Conservation (phyloP, 1,140 invertebrate genomes). For the Stratiolaelaps scimitus region DNA sequence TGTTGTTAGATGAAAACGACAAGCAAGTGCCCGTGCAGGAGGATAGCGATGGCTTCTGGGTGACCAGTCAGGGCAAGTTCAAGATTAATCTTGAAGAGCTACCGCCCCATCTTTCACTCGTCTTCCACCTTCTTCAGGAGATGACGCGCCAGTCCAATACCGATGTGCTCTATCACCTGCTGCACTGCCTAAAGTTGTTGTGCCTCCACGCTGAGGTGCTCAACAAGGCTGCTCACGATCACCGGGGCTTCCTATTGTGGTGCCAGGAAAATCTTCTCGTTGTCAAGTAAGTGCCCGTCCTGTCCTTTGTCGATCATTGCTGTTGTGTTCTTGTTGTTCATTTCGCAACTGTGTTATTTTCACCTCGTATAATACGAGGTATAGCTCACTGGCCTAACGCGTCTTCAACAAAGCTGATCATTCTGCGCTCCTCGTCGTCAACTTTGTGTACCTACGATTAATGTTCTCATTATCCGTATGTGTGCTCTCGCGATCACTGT, state of each 20-base stretch:
- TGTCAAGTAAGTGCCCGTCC: conserved; percentile 52
- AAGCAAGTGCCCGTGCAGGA: conserved; percentile 37
- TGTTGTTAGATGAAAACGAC: conserved; percentile 51
- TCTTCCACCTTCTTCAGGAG: conserved; percentile 73
- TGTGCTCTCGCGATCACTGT: too few relatives aligned
- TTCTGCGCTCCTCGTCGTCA: too few relatives aligned
- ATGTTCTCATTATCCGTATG: too few relatives aligned
- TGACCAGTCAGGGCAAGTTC: conserved; percentile 79
- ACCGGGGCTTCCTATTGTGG: conserved; percentile 91
- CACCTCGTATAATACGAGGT: too few relatives aligned
- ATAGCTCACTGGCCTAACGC: too few relatives aligned
- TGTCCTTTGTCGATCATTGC: too few relatives aligned
- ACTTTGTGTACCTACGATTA: too few relatives aligned
- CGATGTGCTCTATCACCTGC: conserved; percentile 81
- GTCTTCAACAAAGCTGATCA: too few relatives aligned
- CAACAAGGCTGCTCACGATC: conserved; percentile 68
- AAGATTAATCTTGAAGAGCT: conserved; percentile 77
- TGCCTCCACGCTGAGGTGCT: conserved; percentile 86
- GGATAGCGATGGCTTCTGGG: conserved; percentile 53
- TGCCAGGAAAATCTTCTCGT: conserved; percentile 91
- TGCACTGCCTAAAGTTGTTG: conserved; percentile 79
- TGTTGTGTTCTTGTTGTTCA: too few relatives aligned
- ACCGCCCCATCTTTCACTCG: conserved; percentile 79
- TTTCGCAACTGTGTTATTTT: too few relatives aligned
- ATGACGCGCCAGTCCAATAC: conserved; percentile 60